Evolutionary conservation across 2,113 vertebrate genomes (phyloP).

Genomic region (Phalacrocorax brasilianus): DNA sequence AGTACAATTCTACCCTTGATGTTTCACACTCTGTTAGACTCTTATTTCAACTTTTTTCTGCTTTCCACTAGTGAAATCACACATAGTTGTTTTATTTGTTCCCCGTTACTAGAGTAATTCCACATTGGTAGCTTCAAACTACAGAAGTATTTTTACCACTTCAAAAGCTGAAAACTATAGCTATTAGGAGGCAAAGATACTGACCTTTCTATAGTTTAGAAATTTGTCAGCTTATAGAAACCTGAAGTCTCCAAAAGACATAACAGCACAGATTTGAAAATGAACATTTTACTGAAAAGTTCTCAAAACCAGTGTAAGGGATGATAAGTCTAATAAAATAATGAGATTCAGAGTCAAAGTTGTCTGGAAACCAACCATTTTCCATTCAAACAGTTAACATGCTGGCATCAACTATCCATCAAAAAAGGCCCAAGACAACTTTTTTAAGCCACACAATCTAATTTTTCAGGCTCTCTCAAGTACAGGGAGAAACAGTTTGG

Average conservation of each 20-base stretch:
- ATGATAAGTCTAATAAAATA: background rate
- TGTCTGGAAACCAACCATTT: background rate
- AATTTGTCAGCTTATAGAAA: background rate
- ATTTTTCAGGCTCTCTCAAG: background rate
- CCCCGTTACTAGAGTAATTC: background rate
- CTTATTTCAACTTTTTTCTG: background rate
- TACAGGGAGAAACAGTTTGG: background rate
- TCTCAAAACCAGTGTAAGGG: background rate
- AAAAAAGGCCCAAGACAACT: background rate
- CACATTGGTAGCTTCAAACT: background rate
- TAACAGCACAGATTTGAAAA: background rate
- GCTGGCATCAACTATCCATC: background rate
- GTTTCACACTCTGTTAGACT: background rate
- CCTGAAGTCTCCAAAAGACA: accelerated
- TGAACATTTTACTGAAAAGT: background rate
- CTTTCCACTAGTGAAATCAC: background rate
- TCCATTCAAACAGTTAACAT: background rate
- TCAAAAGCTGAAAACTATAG: background rate
- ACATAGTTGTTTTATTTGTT: background rate
- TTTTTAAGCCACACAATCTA: background rate
- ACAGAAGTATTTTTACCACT: background rate
- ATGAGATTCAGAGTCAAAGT: background rate
- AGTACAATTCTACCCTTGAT: background rate
- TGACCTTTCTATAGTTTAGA: background rate
- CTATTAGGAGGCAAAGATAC: background rate